Base-by-base conservation (phyloP, 2,888 invertebrate species). In the Cataglyphis livida region DNA sequence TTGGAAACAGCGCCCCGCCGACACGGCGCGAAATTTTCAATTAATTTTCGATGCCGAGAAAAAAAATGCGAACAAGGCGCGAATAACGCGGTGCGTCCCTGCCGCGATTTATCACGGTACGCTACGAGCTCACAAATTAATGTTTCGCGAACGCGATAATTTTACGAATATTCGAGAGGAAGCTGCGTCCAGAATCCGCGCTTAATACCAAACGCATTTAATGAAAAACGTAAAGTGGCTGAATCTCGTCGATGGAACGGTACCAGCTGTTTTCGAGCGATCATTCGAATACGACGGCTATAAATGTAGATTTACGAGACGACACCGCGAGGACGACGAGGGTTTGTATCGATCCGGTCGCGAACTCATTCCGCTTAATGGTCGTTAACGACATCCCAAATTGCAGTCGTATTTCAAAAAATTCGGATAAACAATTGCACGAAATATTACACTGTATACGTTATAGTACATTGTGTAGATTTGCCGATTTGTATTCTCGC, bases 21-120 rank as follows among this genome's bases (percentile, higher is more conserved):
- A 54, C 79, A 83, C 71, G 82, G 81, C 83, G 86, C 88, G 91
- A 91, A 91, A 93, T 93, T 93, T 92, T 91, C 92, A 92, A 93
- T 93, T 93, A 92, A 93, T 93, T 91, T 90, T 81, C 81, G 82
- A 59, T 83, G 82, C 65, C 81, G 81, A 82, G 83, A 85, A 89
- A 91, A 91, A 91, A 91, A 85, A 91, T 91, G 88, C 81, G 91
- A 91, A 93, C 91, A 90, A 91, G 92, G 87, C 85, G 90, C 85
- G 90, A 92, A 91, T 88, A 89, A 90, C 90, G 85, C 84, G 86
- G 87, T 83, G 85, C 78, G 83, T 84, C 88, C 89, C 88, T 90
- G 91, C 90, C 88, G 87, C 91, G 87, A 91, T 92, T 90, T 91
- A 93, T 93, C 90, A 90, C 62, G 59, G 64, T 66, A 71, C 76